Percentiles rank a stretch among this genome's conserved stretches.
phyloP scores from a whole-genome alignment of 2,888 invertebrate species.

The Sialis lutaria region DNA sequence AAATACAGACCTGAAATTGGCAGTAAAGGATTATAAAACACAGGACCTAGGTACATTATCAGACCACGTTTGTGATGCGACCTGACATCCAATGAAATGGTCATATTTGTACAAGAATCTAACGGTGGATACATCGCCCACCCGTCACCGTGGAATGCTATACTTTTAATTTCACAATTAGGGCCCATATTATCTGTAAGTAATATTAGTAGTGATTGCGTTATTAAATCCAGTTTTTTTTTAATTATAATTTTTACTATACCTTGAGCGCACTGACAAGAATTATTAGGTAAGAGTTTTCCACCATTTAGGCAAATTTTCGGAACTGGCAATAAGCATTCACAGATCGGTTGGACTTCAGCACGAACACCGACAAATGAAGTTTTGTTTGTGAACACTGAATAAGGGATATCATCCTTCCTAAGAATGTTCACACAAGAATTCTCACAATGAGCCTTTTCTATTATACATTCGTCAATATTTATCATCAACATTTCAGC shows the following conservation, averaged over 20 bases:
- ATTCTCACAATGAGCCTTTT: constrained; percentile 48
- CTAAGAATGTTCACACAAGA: constrained; percentile 70
- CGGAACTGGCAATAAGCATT: constrained; percentile 31
- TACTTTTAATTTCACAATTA: constrained; percentile 73
- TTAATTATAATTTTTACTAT: not conserved
- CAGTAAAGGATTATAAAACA: constrained; percentile 40
- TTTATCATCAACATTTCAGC: constrained; percentile 71
- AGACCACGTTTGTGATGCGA: constrained; percentile 63
- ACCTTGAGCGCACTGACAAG: constrained; percentile 60
- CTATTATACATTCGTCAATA: constrained; percentile 78
- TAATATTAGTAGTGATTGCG: not conserved
- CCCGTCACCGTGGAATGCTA: constrained; percentile 79
- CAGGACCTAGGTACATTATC: constrained; percentile 82
- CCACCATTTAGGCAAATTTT: constrained; percentile 33
- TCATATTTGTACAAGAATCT: constrained; percentile 70
- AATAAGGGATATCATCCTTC: constrained; percentile 53
- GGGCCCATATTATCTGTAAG: constrained; percentile 45
- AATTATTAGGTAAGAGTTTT: constrained; percentile 33
- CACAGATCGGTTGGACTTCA: constrained; percentile 62
- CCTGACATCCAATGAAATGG: constrained; percentile 63
- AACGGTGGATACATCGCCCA: constrained; percentile 87
- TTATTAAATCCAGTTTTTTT: not conserved
- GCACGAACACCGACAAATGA: constrained; percentile 89
- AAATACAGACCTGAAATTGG: constrained; percentile 39
- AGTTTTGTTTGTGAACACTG: constrained; percentile 84